Percentiles rank a stretch among this genome's conserved stretches.
Conservation (phyloP, 1,140 invertebrate species). For the Cydia amplana region DNA sequence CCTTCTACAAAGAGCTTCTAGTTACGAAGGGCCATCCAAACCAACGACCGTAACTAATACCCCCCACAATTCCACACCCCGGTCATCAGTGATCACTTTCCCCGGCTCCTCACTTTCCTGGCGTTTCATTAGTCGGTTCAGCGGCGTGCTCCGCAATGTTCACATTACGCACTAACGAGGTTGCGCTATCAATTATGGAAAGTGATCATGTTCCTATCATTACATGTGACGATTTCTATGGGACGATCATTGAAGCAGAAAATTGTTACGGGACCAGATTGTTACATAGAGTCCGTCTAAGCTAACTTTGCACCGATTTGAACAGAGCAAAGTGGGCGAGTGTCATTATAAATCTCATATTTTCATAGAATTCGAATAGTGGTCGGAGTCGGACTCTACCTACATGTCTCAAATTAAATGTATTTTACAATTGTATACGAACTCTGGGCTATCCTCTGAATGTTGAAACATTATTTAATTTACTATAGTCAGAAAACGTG, state of each 20-base stretch:
- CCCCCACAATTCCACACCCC: background rate
- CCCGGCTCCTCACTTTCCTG: slow-evolving; percentile 1
- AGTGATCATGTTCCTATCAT: slow-evolving; percentile 8
- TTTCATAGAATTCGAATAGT: too few relatives aligned
- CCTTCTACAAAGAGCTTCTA: background rate
- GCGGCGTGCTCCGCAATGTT: background rate
- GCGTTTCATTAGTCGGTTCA: background rate
- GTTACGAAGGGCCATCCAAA: background rate
- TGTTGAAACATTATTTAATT: too few relatives aligned
- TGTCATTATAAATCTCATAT: too few relatives aligned
- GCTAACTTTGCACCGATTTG: too few relatives aligned
- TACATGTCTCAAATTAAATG: too few relatives aligned
- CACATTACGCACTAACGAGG: slow-evolving; percentile 1
- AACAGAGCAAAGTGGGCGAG: too few relatives aligned
- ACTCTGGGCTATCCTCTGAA: too few relatives aligned
- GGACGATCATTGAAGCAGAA: slow-evolving; percentile 6
- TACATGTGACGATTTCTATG: background rate
- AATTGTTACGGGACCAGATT: background rate
- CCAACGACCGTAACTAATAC: background rate
- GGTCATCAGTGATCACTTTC: background rate
- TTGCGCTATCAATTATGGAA: slow-evolving; percentile 12
- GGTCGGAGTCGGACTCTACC: too few relatives aligned
- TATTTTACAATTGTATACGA: too few relatives aligned
- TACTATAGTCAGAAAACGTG: too few relatives aligned
- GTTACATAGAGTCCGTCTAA: background rate